Conservation (phyloP, 2,797 vertebrate species). For the Sebastes steindachneri region DNA sequence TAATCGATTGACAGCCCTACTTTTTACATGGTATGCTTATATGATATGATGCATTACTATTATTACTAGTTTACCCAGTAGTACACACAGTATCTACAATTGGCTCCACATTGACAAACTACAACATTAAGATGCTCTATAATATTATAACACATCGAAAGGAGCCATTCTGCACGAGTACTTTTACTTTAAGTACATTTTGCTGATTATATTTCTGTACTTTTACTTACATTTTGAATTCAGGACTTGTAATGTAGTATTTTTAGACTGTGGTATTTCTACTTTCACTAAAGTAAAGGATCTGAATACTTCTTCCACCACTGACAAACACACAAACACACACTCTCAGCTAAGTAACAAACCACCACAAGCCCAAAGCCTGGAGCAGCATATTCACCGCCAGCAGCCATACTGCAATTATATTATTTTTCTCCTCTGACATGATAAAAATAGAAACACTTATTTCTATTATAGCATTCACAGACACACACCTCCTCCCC, state of each 20-base stretch:
- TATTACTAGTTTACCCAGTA: too few relatives aligned
- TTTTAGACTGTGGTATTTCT: not conserved
- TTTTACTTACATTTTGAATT: not conserved
- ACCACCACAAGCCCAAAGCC: conserved; percentile 30
- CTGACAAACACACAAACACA: not conserved
- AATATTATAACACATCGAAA: not conserved
- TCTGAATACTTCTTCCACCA: not conserved
- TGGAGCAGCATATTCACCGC: conserved; percentile 26
- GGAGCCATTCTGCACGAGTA: not conserved
- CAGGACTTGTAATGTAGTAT: not conserved
- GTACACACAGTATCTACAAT: not conserved
- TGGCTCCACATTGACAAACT: not conserved
- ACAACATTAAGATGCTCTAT: not conserved
- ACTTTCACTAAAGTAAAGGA: not conserved
- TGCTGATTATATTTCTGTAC: too few relatives aligned
- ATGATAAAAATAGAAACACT: conserved; percentile 52
- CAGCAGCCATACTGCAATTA: conserved; percentile 40
- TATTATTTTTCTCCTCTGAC: conserved; percentile 37
- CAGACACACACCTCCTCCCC: conserved; percentile 12
- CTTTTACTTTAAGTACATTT: not conserved
- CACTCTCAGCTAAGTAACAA: conserved; percentile 22
- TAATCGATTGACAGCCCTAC: too few relatives aligned
- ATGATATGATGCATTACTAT: not conserved
- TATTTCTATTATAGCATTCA: conserved; percentile 28
- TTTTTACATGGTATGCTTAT: not conserved